phyloP scores from a whole-genome alignment of 2,888 invertebrate species.

The Strigamia transsilvanica region DNA sequence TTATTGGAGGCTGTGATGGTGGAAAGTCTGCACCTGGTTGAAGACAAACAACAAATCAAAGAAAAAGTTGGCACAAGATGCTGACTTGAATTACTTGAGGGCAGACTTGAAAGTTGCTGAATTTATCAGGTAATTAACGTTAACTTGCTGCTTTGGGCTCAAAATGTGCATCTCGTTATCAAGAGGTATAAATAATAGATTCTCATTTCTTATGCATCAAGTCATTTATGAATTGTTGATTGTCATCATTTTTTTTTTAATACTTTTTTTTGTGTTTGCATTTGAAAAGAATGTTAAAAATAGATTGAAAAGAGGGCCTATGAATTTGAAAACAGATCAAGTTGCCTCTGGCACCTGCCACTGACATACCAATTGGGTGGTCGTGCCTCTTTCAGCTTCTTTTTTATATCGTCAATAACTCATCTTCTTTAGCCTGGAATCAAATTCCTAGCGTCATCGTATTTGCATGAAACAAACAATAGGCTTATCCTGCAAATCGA shows the following conservation, averaged over 20 bases:
- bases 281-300: conserved; percentile 8
- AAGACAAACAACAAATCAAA: conserved; percentile 16
- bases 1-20: conserved; percentile 16
- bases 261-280: not conserved
- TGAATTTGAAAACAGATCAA: conserved; percentile 30
- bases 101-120: not conserved
- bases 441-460: not conserved
- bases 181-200: not conserved
- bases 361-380: conserved; percentile 16
- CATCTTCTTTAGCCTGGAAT: not conserved
- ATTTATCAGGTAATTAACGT: not conserved
- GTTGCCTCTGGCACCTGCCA: conserved; percentile 21
- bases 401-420: not conserved
- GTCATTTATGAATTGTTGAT: not conserved
- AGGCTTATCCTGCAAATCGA: not conserved
- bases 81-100: not conserved
- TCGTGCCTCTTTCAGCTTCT: not conserved
- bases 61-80: conserved; percentile 17
- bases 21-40: not conserved
- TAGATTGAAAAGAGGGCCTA: conserved; percentile 9
- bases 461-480: not conserved
- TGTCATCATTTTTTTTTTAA: not conserved
- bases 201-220: not conserved
- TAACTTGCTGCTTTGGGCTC: not conserved
- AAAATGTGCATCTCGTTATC: not conserved